Percentiles rank a stretch among this genome's conserved stretches.
These are phyloP conservation scores for Lemur catta DNA, from an alignment of 2,797 vertebrate species.

Conservation along the genomic window DNA sequence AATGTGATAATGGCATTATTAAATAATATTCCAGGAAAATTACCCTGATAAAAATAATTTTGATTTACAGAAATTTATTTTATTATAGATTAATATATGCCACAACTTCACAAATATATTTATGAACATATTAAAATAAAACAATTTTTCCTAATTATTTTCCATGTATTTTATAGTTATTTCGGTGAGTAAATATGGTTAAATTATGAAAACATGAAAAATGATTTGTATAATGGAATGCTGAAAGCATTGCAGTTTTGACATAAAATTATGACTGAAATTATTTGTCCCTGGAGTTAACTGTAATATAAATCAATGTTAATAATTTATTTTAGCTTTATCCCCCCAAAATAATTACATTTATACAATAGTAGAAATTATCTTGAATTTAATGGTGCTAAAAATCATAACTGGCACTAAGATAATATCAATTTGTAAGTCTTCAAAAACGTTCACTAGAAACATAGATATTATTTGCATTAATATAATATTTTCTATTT, in stretches of 20 bases:
- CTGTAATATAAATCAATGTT: constrained; percentile 18
- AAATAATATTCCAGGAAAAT: constrained; percentile 4
- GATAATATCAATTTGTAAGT: constrained; percentile 33
- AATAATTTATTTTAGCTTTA: constrained; percentile 49
- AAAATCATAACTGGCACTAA: constrained; percentile 10
- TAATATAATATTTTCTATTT: constrained; percentile 25
- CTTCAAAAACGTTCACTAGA: constrained; percentile 17
- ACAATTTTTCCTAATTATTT: constrained; percentile 39
- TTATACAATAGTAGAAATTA: background rate
- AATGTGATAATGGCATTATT: background rate
- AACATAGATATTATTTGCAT: constrained; percentile 1
- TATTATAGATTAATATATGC: background rate
- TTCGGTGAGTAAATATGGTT: constrained; percentile 42
- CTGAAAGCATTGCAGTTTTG: constrained; percentile 38
- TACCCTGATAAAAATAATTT: background rate
- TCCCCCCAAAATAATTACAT: constrained; percentile 27
- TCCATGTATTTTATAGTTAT: background rate
- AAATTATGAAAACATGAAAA: constrained; percentile 45
- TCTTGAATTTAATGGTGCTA: constrained; percentile 30
- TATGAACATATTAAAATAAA: constrained; percentile 35
- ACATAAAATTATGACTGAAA: constrained; percentile 27
- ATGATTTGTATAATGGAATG: background rate
- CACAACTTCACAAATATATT: constrained; percentile 23
- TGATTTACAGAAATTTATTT: constrained; percentile 19
- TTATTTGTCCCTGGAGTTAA: constrained; percentile 31